Percentiles rank a stretch among this genome's conserved stretches.
These are phyloP conservation scores for Muntiacus reevesi DNA, from an alignment of 2,113 vertebrate species.

Conservation along the genomic window DNA sequence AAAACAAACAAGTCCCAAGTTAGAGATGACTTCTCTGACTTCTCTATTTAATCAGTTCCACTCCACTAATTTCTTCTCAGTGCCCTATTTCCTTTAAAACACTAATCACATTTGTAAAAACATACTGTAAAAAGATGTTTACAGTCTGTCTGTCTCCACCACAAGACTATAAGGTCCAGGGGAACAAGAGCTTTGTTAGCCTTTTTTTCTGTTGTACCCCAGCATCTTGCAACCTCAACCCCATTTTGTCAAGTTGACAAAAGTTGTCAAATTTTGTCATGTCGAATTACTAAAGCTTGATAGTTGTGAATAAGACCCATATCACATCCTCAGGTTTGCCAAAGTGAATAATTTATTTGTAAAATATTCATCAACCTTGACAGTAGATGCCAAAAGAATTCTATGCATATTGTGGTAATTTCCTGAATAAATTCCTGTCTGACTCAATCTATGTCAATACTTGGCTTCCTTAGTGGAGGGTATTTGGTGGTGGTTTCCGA, in stretches of 20 bases:
- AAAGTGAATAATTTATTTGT: neutral
- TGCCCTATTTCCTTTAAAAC: neutral
- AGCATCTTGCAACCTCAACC: neutral
- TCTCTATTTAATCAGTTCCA: neutral
- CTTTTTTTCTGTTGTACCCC: neutral
- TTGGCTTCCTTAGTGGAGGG: neutral
- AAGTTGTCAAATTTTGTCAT: neutral
- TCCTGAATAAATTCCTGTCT: neutral
- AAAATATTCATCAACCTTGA: slow-evolving; percentile 1
- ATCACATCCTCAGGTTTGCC: neutral
- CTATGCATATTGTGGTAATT: neutral
- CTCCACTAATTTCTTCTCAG: neutral
- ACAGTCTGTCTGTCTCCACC: neutral
- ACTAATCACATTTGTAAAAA: neutral
- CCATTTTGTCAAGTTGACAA: neutral
- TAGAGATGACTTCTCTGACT: neutral
- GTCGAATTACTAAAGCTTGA: neutral
- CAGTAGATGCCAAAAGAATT: neutral
- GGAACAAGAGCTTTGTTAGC: neutral
- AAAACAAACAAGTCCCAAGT: neutral
- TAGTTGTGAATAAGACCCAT: neutral
- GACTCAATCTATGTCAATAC: neutral
- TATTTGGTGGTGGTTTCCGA: neutral
- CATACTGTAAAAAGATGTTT: neutral
- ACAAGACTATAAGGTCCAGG: neutral